phyloP scores from a whole-genome alignment of 2,888 invertebrate species.

The Antheraea yamamai region DNA sequence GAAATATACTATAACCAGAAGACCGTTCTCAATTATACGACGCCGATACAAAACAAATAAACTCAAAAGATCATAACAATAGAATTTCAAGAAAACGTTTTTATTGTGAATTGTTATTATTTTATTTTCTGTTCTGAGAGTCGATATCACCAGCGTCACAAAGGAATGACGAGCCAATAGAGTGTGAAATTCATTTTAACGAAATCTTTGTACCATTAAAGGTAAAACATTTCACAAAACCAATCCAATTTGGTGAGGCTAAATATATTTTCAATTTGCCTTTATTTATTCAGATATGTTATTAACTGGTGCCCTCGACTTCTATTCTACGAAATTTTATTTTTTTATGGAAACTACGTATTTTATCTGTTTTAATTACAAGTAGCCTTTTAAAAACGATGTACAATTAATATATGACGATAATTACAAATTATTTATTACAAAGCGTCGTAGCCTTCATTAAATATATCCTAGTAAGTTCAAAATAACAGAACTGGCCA shows the following conservation, averaged over 20 bases:
- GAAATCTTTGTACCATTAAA: slow-evolving; percentile 32
- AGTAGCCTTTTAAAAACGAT: too few relatives aligned
- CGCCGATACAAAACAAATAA: neutral
- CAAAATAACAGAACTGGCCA: too few relatives aligned
- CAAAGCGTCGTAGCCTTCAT: too few relatives aligned
- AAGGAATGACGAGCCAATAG: neutral
- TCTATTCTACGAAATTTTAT: too few relatives aligned
- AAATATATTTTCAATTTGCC: neutral
- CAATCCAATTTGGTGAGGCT: neutral
- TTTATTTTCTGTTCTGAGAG: slow-evolving; percentile 13
- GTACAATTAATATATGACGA: too few relatives aligned
- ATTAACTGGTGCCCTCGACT: neutral
- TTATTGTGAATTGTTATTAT: neutral
- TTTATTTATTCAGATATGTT: slow-evolving; percentile 5
- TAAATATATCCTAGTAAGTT: too few relatives aligned
- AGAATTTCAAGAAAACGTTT: neutral
- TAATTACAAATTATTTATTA: too few relatives aligned
- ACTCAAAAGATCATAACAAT: neutral
- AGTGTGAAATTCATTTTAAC: slow-evolving; percentile 27
- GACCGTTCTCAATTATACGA: neutral
- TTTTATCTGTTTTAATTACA: too few relatives aligned
- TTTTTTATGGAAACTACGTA: too few relatives aligned
- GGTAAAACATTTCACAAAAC: slow-evolving; percentile 14
- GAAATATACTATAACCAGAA: neutral
- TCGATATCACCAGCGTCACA: neutral